phyloP scores from a whole-genome alignment of 1,140 invertebrate genomes.

The Diorhabda elongata region DNA sequence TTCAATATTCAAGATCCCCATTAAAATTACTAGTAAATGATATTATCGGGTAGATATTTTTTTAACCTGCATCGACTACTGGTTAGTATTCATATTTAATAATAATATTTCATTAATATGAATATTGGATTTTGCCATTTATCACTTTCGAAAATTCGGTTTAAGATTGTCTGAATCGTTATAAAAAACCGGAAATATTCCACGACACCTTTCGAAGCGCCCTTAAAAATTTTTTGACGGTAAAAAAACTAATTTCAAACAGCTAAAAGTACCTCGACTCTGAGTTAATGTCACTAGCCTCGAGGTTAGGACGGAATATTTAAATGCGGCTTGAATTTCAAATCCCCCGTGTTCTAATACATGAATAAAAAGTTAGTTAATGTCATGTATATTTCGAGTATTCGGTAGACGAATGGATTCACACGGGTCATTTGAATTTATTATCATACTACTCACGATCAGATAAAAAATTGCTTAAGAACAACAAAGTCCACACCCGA shows the following conservation, averaged over 20 bases:
- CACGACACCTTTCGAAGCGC: not conserved
- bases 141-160: no score
- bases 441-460: not conserved
- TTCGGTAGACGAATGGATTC: not conserved
- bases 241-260: not conserved
- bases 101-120: no score
- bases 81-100: no score
- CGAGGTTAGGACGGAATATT: not conserved
- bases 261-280: not conserved
- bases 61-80: no score
- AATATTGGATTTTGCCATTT: no score
- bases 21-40: no score
- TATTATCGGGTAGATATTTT: no score
- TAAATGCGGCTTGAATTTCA: conserved; percentile 1
- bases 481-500: no score
- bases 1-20: no score
- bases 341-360: not conserved
- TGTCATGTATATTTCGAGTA: not conserved
- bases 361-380: conserved; percentile 3
- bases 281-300: not conserved
- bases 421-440: not conserved
- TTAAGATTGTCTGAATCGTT: no score
- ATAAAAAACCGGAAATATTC: not conserved
- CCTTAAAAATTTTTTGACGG: not conserved
- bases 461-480: no score